Evolutionary conservation across 1,140 invertebrate species (phyloP), one percentile per base, ranked within the genome.

Genomic region (Papilio xuthus): DNA sequence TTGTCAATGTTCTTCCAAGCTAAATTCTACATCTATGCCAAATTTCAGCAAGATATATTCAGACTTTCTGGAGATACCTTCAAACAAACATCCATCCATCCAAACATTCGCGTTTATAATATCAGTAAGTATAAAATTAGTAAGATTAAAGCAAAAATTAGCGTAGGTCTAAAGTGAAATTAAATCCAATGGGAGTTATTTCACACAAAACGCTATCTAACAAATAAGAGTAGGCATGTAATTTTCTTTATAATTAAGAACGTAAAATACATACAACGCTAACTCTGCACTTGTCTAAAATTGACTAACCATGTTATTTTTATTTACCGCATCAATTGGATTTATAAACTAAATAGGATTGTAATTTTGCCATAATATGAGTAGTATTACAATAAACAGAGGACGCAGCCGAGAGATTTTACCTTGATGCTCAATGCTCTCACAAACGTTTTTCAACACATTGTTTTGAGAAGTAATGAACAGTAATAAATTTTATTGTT

Each of bases 401-500:
- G 60, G 60, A 67, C 60, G 60, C 26, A 15, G n/a, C 53, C n/a
- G 15, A 70, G 71, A 73, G 71, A 73, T 47, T 23, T 71, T 71
- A 44, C 42, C 71, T 73, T 73, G 71, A 47, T 73, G 26, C 44
- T 73, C 23, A 73, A 47, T 73, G 71, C 41, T 73, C 71, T 73
- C 44, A 73, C 71, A 73, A 23, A 73, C 23, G 44, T 73, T 67
- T 67, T 67, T 26, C 42, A 73, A 73, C 23, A 47, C 44, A 73
- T 73, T 73, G 71, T 73, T 73, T 73, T 47, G 42, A 73, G 71
- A 47, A 44, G 18, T 73, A 73, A 47, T 73, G 71, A 73, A 50
- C 42, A 12, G 42, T 42, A 73, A 18, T 73, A 44, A 73, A 73
- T 73, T 73, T 73, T 73, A 73, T 73, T 47, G 71, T 47, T 50